Conservation (phyloP, 2,888 invertebrate genomes). For the Caenorhabditis imperialis region DNA sequence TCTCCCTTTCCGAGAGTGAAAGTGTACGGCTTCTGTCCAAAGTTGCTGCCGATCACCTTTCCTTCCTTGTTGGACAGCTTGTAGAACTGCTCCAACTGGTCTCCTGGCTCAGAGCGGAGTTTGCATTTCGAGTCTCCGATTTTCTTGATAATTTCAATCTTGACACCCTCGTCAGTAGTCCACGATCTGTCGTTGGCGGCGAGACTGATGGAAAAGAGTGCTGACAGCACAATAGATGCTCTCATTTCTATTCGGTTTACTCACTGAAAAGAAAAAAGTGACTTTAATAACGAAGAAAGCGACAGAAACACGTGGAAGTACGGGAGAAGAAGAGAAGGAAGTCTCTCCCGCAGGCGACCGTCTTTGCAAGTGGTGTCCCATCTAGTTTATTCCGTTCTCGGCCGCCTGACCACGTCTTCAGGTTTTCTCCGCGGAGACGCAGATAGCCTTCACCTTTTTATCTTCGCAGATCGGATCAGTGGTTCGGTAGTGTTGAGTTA, state of each 20-base stretch:
- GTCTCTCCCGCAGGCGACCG: slow-evolving; percentile 26
- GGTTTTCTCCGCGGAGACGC: slow-evolving; percentile 21
- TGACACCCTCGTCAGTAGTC: slow-evolving; percentile 76
- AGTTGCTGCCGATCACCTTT: slow-evolving; percentile 76
- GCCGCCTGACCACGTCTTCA: slow-evolving; percentile 27
- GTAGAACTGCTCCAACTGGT: slow-evolving; percentile 76
- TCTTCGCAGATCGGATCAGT: slow-evolving; percentile 20
- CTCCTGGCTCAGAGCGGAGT: slow-evolving; percentile 72
- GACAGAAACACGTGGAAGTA: slow-evolving; percentile 45
- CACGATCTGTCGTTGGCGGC: slow-evolving; percentile 67
- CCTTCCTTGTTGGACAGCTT: slow-evolving; percentile 75
- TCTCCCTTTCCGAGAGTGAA: slow-evolving; percentile 74
- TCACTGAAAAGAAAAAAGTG: slow-evolving; percentile 18
- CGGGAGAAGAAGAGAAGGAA: slow-evolving; percentile 11
- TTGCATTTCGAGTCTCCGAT: slow-evolving; percentile 76
- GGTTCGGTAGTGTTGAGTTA: slow-evolving; percentile 19
- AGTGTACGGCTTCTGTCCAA: slow-evolving; percentile 74
- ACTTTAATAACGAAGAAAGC: slow-evolving; percentile 2
- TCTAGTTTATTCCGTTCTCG: slow-evolving; percentile 45
- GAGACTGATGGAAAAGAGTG: slow-evolving; percentile 8
- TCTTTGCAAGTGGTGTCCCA: neutral
- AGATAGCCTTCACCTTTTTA: slow-evolving; percentile 48
- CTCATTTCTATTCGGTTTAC: slow-evolving; percentile 13
- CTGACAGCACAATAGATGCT: slow-evolving; percentile 3
- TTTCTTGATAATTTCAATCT: slow-evolving; percentile 77